Base-by-base conservation (phyloP, 2,888 invertebrate species). In the Automeris io region DNA sequence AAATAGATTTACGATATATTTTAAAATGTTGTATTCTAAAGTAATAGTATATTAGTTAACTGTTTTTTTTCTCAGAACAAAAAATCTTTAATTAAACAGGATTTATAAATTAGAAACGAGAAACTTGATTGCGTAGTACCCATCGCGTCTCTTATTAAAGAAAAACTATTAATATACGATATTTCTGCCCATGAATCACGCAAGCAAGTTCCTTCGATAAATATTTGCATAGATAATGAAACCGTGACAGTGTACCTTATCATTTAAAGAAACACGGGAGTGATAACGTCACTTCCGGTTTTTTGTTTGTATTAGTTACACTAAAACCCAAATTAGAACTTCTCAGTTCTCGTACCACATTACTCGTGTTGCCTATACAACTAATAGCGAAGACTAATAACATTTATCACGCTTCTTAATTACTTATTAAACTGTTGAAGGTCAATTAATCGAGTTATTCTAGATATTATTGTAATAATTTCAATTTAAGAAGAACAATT, bases 211-310 rank as follows among this genome's bases (percentile, higher is more conserved):
- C 40, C 41, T 40, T 40, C 35, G 49, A 43, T 40, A 44, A 45
- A 46, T 41, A 43, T 39, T 48, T 39, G 43, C 39, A 32, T 40
- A 35, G 40, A 39, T 34, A 43, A 41, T 37, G 34, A 29, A 39
- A 34, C 22, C 31, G 18, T 35, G 35, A 35, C 39, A 23, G 31
- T 19, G 12, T 32, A 31, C 25, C 9, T 47, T 51, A 53, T 49
- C 55, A 47, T 49, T 41, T 46, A 43, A 47, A 47, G 46, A 53
- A 51, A 50, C 46, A 41, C 43, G 33, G 36, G 37, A 25, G 37
- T 47, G 51, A 56, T 61, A 55, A 47, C 33, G 46, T 41, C 18
- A 45, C 51, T 56, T 57, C 52, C 52, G 47, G 46, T 51, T 42
- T 7, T 47, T 45, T 48, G 8, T 46, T 29, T 29, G 16, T 49